phyloP scores from a whole-genome alignment of 2,797 vertebrate genomes.

The Eurystomus glaucurus region DNA sequence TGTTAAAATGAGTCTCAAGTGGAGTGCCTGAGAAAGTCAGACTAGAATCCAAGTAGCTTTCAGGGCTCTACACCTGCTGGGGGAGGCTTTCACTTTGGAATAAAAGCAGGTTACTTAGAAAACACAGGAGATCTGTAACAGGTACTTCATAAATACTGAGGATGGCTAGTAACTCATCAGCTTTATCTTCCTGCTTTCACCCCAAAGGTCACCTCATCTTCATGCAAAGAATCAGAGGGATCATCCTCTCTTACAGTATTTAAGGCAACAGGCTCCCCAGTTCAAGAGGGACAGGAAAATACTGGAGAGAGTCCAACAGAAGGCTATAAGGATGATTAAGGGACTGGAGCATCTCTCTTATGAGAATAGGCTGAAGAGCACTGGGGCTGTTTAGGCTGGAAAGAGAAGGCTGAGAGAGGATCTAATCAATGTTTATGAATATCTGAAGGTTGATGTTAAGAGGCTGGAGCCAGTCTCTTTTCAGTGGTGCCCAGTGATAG shows the following conservation, averaged over 20 bases:
- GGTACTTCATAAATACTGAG: background rate
- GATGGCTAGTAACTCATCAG: background rate
- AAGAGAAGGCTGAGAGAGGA: too few species aligned
- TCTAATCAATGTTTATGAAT: too few species aligned
- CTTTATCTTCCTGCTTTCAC: background rate
- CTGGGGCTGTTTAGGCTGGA: too few species aligned
- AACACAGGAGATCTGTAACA: background rate
- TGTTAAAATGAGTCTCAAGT: background rate
- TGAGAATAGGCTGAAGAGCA: too few species aligned
- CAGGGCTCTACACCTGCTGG: fast-evolving
- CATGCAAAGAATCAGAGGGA: background rate
- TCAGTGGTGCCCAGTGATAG: too few species aligned
- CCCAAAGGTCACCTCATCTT: background rate
- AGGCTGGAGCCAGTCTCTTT: too few species aligned
- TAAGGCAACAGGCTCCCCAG: background rate
- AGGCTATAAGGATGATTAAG: too few species aligned
- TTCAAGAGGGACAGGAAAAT: too few species aligned
- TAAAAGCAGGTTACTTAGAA: background rate
- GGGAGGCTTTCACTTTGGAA: background rate
- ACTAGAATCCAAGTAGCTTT: background rate
- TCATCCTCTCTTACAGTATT: background rate
- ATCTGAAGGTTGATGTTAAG: too few species aligned
- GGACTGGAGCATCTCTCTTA: too few species aligned
- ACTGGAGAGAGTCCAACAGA: too few species aligned
- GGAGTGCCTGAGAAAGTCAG: background rate